Conservation (phyloP, 2,888 invertebrate species). For the Ochlodes sylvanus region DNA sequence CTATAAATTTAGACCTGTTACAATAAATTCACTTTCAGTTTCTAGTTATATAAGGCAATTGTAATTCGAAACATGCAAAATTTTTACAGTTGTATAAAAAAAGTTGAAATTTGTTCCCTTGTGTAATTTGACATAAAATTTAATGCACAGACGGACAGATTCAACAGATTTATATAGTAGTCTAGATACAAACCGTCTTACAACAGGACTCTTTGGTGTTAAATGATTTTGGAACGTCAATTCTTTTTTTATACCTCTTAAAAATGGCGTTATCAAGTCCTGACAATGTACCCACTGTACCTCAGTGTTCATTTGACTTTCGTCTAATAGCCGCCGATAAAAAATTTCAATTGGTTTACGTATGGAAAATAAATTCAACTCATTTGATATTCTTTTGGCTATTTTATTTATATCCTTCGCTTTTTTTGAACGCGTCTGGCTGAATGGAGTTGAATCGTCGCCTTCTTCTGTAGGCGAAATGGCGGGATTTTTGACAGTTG, state of each 20-base stretch:
- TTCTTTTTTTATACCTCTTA: constrained; percentile 52
- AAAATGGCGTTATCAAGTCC: constrained; percentile 54
- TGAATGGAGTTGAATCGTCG: constrained; percentile 5
- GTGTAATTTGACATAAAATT: too few species aligned
- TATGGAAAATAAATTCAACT: background rate
- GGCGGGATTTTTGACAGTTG: constrained; percentile 34
- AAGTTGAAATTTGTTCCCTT: too few species aligned
- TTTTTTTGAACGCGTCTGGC: background rate
- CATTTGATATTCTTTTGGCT: constrained; percentile 10
- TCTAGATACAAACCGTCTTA: constrained; percentile 5
- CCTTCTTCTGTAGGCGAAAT: background rate
- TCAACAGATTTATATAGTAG: too few species aligned
- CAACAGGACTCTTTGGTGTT: constrained; percentile 26
- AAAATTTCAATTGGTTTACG: constrained; percentile 46
- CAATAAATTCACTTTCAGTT: too few species aligned
- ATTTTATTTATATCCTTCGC: constrained; percentile 1
- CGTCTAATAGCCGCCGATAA: constrained; percentile 44
- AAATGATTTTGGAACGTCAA: constrained; percentile 38
- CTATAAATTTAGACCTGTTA: too few species aligned
- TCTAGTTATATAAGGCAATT: too few species aligned
- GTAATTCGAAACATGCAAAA: too few species aligned
- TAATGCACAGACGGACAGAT: too few species aligned
- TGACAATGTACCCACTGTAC: constrained; percentile 54
- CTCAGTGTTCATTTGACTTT: constrained; percentile 33
- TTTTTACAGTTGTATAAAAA: too few species aligned